Conservation (phyloP, 2,888 invertebrate genomes). For the Tachina lurida region DNA sequence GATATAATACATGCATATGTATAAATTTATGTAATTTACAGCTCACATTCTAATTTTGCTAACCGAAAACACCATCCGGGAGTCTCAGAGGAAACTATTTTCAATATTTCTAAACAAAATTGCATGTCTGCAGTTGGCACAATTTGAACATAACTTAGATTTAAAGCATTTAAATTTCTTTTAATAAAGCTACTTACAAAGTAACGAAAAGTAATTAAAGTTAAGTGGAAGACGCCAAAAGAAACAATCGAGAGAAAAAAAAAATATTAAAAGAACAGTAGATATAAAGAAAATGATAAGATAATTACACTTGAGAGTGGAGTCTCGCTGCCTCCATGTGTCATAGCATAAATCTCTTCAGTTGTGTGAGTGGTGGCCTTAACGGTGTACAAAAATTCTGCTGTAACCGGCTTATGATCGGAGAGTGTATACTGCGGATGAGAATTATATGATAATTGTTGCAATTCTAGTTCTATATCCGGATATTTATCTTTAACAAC, state of each 20-base stretch:
- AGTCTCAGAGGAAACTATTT: too few species aligned
- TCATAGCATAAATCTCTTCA: slow-evolving; percentile 78
- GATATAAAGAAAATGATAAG: slow-evolving; percentile 72
- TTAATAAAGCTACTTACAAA: slow-evolving; percentile 65
- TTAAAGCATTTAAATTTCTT: background rate
- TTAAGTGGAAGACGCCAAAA: slow-evolving; percentile 74
- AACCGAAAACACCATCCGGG: too few species aligned
- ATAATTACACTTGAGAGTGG: slow-evolving; percentile 75
- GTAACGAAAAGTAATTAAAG: slow-evolving; percentile 32
- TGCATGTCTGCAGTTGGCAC: too few species aligned
- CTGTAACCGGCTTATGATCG: slow-evolving; percentile 96
- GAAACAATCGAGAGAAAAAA: slow-evolving; percentile 69
- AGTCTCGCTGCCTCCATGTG: slow-evolving; percentile 75
- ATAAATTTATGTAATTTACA: too few species aligned
- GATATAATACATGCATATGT: too few species aligned
- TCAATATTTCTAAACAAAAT: too few species aligned
- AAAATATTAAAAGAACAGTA: slow-evolving; percentile 60
- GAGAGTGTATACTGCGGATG: slow-evolving; percentile 90
- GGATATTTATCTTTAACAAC: slow-evolving; percentile 92
- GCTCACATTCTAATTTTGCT: too few species aligned
- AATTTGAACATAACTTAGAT: background rate
- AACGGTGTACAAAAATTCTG: slow-evolving; percentile 85
- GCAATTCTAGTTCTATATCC: slow-evolving; percentile 89
- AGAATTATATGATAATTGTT: slow-evolving; percentile 90
- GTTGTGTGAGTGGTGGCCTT: slow-evolving; percentile 73